Conservation (phyloP, 2,113 vertebrate species). For the Chlorocebus sabaeus region DNA sequence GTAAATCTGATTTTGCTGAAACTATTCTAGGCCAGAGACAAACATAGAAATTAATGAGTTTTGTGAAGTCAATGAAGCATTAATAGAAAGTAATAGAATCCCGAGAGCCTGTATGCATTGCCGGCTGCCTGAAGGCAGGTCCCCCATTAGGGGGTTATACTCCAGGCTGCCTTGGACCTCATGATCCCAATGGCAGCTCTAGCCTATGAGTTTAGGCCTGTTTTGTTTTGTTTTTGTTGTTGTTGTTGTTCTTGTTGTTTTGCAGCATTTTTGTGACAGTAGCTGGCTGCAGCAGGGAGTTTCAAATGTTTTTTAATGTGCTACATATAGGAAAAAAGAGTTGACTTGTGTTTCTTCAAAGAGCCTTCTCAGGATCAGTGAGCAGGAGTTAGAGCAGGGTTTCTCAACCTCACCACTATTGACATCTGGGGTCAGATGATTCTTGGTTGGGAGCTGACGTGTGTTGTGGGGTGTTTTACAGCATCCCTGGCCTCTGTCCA, state of each 20-base stretch:
- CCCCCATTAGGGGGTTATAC: not conserved
- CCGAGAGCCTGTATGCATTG: not conserved
- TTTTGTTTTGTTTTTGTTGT: too few species aligned
- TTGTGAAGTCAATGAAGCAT: not conserved
- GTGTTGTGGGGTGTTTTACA: not conserved
- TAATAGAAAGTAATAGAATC: not conserved
- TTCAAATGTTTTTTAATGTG: not conserved
- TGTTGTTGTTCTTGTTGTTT: not conserved
- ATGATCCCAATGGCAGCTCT: not conserved
- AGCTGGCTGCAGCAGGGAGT: not conserved
- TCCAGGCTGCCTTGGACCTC: too few species aligned
- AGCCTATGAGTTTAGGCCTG: not conserved
- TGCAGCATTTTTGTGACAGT: not conserved
- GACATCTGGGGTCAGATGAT: not conserved
- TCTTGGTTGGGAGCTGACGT: not conserved
- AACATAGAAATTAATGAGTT: not conserved
- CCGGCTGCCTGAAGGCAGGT: not conserved
- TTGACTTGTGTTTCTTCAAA: not conserved
- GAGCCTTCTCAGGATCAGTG: not conserved
- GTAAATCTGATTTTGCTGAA: not conserved
- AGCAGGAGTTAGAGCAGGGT: not conserved
- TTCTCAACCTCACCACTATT: not conserved
- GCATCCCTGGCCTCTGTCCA: not conserved
- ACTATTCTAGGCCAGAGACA: not conserved
- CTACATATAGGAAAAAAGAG: not conserved